These are phyloP conservation scores for Oophaga pumilio DNA, from an alignment of 2,113 vertebrate species.

Conservation along the genomic window DNA sequence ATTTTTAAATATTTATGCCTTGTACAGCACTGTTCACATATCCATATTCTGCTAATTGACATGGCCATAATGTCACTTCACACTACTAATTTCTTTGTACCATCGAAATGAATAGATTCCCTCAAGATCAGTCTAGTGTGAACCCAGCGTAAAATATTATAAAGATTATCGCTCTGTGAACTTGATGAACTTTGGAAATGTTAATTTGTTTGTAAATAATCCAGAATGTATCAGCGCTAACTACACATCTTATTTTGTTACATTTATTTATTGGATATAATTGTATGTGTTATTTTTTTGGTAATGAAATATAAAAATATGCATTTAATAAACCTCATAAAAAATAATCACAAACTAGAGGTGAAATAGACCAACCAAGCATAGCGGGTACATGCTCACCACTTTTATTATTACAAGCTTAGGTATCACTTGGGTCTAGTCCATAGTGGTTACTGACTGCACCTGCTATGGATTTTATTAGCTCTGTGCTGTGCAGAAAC, in stretches of 20 bases:
- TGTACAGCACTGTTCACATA: background rate
- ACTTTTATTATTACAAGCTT: conserved; percentile 27
- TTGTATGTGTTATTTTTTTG: background rate
- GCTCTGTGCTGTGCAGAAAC: conserved; percentile 15
- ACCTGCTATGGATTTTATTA: conserved; percentile 46
- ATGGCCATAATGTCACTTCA: background rate
- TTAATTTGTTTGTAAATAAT: background rate
- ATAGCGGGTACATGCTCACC: background rate
- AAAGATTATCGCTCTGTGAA: background rate
- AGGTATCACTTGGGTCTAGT: conserved; percentile 19
- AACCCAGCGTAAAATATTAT: background rate
- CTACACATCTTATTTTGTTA: background rate
- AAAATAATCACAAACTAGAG: background rate
- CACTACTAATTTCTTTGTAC: background rate
- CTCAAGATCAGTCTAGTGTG: background rate
- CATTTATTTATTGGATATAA: background rate
- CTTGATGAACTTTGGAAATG: background rate
- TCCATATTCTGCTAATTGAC: background rate
- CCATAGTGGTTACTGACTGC: conserved; percentile 2
- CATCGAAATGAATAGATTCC: background rate
- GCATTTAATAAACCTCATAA: background rate
- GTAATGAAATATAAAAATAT: background rate
- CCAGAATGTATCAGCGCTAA: background rate
- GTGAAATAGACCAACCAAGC: background rate
- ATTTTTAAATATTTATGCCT: background rate